phyloP scores from a whole-genome alignment of 2,113 vertebrate genomes.

The Boulengeromyrus knoepffleri region DNA sequence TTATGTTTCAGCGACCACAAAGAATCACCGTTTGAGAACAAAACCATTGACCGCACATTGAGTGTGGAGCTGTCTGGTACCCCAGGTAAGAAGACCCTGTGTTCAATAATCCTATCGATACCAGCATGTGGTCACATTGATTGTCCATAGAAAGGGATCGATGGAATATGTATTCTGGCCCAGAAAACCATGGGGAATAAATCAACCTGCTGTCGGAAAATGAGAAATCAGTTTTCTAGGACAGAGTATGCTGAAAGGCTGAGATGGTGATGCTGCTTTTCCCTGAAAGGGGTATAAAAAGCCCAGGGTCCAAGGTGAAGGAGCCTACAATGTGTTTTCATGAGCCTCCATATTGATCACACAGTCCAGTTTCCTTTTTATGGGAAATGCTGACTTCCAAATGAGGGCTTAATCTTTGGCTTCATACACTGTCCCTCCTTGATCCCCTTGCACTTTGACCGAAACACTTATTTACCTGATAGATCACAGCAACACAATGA shows the following conservation, averaged over 20 bases:
- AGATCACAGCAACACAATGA: slow-evolving; percentile 44
- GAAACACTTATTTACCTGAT: slow-evolving; percentile 36
- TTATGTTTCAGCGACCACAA: slow-evolving; percentile 99
- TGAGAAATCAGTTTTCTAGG: slow-evolving; percentile 34
- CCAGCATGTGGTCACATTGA: neutral
- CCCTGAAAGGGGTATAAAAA: slow-evolving; percentile 12
- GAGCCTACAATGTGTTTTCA: slow-evolving; percentile 35
- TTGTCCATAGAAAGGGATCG: slow-evolving; percentile 8
- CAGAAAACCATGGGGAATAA: neutral
- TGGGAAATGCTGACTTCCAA: slow-evolving; percentile 29
- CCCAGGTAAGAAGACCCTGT: slow-evolving; percentile 74
- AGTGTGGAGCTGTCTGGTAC: slow-evolving; percentile 99
- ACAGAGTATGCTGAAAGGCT: neutral
- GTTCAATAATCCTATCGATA: neutral
- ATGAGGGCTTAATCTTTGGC: slow-evolving; percentile 37
- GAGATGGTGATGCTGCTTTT: neutral
- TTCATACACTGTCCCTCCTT: slow-evolving; percentile 30
- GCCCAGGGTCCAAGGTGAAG: slow-evolving; percentile 51
- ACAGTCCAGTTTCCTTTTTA: slow-evolving; percentile 46
- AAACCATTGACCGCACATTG: slow-evolving; percentile 98
- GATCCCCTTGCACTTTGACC: slow-evolving; percentile 47
- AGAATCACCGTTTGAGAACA: slow-evolving; percentile 99
- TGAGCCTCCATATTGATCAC: slow-evolving; percentile 46
- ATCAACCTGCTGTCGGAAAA: slow-evolving; percentile 2
- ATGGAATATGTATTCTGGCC: slow-evolving; percentile 10